Evolutionary conservation across 2,888 invertebrate genomes (phyloP), one percentile per base, ranked within the genome.

Genomic region (Polylopha cassiicola): DNA sequence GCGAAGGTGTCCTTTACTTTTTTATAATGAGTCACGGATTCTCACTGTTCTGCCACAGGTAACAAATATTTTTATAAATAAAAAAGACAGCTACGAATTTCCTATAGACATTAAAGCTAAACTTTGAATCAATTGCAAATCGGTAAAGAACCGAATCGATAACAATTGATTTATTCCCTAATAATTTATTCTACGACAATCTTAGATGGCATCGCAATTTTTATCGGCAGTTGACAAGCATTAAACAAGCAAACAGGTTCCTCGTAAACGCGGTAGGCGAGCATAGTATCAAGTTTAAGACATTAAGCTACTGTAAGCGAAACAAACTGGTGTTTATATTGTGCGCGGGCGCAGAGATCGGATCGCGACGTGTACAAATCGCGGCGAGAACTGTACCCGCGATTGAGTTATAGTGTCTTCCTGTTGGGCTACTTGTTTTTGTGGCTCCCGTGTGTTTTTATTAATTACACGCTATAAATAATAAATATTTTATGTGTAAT

Each of bases 341-440:
- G 65, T 71, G 65, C 65, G 59, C 58, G 45, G 49, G 56, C 57
- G 55, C 51, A 44, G 56, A 76, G 86, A 86, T 86, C 74, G 66
- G 74, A 86, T 86, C 86, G 68, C 51, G 80, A 76, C 81, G 72
- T 67, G 71, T 67, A 86, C 84, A 82, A 86, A 86, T 86, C 72
- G 85, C 66, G 66, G 59, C 65, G 60, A 61, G 65, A 67, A 58
- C 65, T 58, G 73, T 65, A 64, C 67, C 69, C 59, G 74, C 84
- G 77, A 86, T 86, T 86, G 86, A 86, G 84, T 86, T 86, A 86
- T 86, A 85, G 82, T 77, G 76, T 73, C 79, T 81, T 85, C 85
- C 84, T 82, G 80, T 78, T 74, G 58, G 63, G 81, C 80, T 80
- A 81, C 84, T 85, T 82, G 84, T 85, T 85, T 82, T 82, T 84